Evolutionary conservation across 2,113 vertebrate species (phyloP).

Genomic region (Aptenodytes patagonicus): DNA sequence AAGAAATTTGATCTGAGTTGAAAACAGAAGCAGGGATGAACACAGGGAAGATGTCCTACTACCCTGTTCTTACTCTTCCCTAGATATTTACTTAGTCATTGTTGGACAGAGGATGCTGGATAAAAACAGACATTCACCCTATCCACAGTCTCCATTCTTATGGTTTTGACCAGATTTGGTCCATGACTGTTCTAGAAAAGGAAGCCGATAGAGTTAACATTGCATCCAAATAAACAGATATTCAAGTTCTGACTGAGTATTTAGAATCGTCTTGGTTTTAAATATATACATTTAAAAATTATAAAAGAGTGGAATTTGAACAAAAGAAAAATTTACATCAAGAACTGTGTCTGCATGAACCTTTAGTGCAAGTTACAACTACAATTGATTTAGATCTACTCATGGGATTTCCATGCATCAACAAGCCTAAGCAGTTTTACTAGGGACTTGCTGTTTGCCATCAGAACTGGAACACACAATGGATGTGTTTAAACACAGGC

Average conservation of each 20-base stretch:
- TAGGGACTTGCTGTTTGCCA: background rate
- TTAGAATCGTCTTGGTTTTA: background rate
- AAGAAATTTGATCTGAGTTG: background rate
- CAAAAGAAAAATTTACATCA: background rate
- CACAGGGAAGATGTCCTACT: background rate
- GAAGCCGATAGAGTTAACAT: background rate
- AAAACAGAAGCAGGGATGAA: background rate
- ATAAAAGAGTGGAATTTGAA: background rate
- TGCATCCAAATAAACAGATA: background rate
- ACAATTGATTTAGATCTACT: background rate
- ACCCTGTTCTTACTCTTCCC: background rate
- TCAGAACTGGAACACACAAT: background rate
- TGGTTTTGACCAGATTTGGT: background rate
- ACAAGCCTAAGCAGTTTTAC: background rate
- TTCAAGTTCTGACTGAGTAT: background rate
- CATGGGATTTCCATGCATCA: background rate
- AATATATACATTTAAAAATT: background rate
- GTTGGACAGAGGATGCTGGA: background rate
- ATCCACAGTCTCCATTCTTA: background rate
- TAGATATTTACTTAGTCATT: background rate
- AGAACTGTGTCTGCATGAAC: rapidly evolving
- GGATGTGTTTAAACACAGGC: background rate
- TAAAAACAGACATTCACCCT: background rate
- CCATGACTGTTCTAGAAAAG: background rate
- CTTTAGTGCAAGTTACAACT: background rate